Evolutionary conservation across 2,113 vertebrate genomes (phyloP).

Genomic region (Callospermophilus lateralis): DNA sequence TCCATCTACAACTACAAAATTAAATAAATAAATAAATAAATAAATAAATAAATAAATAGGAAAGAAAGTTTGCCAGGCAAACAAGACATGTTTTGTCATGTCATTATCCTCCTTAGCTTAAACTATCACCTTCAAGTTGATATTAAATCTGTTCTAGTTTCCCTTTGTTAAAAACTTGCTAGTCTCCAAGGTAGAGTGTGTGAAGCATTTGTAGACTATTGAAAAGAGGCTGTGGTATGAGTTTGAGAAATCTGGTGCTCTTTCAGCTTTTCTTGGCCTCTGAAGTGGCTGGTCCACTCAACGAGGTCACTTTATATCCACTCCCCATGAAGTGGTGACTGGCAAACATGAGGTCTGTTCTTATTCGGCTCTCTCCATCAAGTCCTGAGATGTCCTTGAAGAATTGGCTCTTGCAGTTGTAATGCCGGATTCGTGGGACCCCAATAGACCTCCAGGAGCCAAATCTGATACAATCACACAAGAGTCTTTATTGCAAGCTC

Average conservation of each 20-base stretch:
- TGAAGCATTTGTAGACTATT: neutral
- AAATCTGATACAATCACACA: no score
- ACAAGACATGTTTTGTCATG: neutral
- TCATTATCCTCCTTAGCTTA: neutral
- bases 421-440: no score
- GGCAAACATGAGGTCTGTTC: neutral
- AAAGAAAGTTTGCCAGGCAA: neutral
- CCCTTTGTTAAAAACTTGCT: neutral
- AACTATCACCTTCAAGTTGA: neutral
- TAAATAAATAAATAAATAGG: no score
- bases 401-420: neutral
- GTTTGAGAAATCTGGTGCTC: neutral
- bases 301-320: fast-evolving
- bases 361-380: neutral
- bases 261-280: neutral
- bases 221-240: neutral
- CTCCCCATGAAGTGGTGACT: neutral
- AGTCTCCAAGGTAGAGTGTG: neutral
- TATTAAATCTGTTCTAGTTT: neutral
- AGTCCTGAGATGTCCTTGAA: neutral
- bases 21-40: no score
- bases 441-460: no score
- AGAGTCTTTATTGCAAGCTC: no score
- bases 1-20: no score
- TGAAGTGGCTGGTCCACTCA: neutral